A percentile compares a stretch with the other conserved stretches of the same genome.
Conservation (phyloP, 2,113 vertebrate species). For the Xyrauchen texanus region DNA sequence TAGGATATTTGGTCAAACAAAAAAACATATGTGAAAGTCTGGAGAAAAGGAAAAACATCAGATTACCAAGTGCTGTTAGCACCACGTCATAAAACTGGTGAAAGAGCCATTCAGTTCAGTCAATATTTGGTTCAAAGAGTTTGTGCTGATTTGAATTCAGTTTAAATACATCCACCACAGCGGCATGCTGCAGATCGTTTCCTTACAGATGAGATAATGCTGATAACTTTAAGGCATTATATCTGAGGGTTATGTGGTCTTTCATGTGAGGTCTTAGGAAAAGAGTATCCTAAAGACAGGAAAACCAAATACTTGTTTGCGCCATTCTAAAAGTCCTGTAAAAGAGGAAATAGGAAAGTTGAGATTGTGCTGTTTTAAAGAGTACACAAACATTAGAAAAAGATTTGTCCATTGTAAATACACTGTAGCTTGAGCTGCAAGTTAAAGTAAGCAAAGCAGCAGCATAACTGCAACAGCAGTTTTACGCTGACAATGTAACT, state of each 20-base stretch:
- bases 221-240: constrained; percentile 40
- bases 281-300: neutral
- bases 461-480: no score
- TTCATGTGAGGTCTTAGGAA: constrained; percentile 18
- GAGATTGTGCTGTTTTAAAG: neutral
- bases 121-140: neutral
- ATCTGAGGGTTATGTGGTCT: constrained; percentile 4
- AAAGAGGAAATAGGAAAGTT: neutral
- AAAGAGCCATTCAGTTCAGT: neutral
- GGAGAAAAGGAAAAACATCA: constrained; percentile 38
- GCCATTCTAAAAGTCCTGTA: neutral
- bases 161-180: constrained; percentile 36
- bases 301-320: neutral
- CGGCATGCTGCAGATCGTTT: neutral
- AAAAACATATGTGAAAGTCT: neutral
- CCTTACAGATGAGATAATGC: constrained; percentile 6
- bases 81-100: neutral
- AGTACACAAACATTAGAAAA: neutral
- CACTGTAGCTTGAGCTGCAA: no score
- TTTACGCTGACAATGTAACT: no score
- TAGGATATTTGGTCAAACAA: constrained; percentile 26
- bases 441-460: no score
- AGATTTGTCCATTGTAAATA: no score
- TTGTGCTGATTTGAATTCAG: constrained; percentile 48
- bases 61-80: no score